Base-by-base conservation (phyloP, 2,797 vertebrate species). In the Saxicola maurus region DNA sequence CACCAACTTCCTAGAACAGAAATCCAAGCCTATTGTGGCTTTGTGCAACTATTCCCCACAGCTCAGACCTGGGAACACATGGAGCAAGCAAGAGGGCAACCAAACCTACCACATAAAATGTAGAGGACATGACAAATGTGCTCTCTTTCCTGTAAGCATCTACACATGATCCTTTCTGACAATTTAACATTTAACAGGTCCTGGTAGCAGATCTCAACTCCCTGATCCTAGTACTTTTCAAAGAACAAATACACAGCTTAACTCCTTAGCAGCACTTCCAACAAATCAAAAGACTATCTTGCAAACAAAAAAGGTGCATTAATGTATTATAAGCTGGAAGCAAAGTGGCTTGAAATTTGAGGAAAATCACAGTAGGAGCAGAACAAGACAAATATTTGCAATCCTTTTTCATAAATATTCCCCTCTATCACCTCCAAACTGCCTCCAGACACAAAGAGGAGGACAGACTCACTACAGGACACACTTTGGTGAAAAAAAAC, bases 1-100 rank as follows among this genome's bases (percentile, higher is more conserved):
- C 52, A 89, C 24, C 9, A 43, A 78, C 73, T 95, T 96, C 94
- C 92, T 93, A 90, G 85, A 89, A 91, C 72, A 87, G 57, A 68
- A 89, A 87, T 46, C 48, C 1, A 9, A 90, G 55, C 61, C 79
- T 86, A 46, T 79, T 89, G 80, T 64, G 66, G 66, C 69, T 87
- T 92, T 81, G 62, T 49, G 37, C 53, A 90, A 40, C 23, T 37
- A 27, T 30, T 75, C 67, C 28, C 56, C 74, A 35, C 20, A 17
- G 56, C 67, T 62, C 31, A 91, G 61, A 75, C 19, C 17, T 30
- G 33, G 43, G 40, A 86, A 46, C 33, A 61, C 1, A 2, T 0
- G 21, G 17, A 81, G 2, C 17, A 62, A 74, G 52, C 24, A 73
- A 55, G 49, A 59, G 13, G 17, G 25, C 37, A 83, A 43, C 20